phyloP scores from a whole-genome alignment of 1,140 invertebrate genomes.

The Trichomalopsis sarcophagae region DNA sequence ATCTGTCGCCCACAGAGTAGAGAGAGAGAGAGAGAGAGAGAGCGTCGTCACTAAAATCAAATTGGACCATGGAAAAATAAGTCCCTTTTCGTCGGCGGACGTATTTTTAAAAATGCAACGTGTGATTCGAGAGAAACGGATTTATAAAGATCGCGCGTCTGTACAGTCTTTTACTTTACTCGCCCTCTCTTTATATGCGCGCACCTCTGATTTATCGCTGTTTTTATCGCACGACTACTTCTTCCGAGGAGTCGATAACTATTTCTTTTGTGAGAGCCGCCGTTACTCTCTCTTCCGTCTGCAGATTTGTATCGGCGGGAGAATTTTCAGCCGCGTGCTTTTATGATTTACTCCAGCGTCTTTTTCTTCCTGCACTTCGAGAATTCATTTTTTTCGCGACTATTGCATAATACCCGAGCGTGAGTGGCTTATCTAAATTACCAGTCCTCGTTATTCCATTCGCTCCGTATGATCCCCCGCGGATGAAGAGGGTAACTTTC shows the following conservation, averaged over 20 bases:
- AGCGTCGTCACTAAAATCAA: background rate
- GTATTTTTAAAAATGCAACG: conserved; percentile 29
- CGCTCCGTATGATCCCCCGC: background rate
- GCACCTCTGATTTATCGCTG: conserved; percentile 16
- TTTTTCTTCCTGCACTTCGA: background rate
- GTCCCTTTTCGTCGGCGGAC: background rate
- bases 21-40: too few species aligned
- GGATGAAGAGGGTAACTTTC: background rate
- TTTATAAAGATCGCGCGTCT: background rate
- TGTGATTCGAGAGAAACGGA: conserved; percentile 14
- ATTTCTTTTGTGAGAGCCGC: conserved; percentile 27
- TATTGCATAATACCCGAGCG: background rate
- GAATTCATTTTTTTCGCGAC: background rate
- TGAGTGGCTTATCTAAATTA: background rate
- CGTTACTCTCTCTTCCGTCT: background rate
- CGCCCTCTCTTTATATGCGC: conserved; percentile 6
- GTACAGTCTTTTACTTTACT: background rate
- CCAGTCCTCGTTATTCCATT: background rate
- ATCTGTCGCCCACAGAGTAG: background rate
- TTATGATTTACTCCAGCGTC: background rate
- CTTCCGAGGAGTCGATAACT: conserved; percentile 31
- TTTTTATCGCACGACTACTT: conserved; percentile 23
- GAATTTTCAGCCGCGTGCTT: background rate
- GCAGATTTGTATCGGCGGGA: background rate
- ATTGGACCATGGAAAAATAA: background rate